Evolutionary conservation across 37 sponge, comb jelly and placozoan genomes (phyloP), one percentile per base, ranked within the genome.

Genomic region (Spongia lamella): DNA sequence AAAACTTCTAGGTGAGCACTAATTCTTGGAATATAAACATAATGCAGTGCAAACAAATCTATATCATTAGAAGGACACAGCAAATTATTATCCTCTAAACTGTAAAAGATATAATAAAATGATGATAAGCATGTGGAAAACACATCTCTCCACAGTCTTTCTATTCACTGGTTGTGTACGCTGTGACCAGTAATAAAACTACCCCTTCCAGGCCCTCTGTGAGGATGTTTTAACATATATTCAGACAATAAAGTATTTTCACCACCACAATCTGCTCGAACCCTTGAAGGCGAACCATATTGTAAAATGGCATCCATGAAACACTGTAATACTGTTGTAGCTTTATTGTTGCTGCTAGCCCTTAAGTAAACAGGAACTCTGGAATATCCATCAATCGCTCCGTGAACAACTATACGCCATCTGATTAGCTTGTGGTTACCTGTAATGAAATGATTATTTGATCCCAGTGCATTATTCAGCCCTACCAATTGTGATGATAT

Each of bases 81-180:
- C 20, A 51, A 16, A n/a, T 53, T 15, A 14, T 13, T 33, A n/a
- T 68, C 70, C 47, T 68, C 70, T 51, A 68, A 49, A 17, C 21
- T 15, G 20, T 33, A 17, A 53, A 68, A 68, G 21, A 68, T 13
- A 17, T 35, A 49, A 14, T 51, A 13, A 53, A 29, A 68, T 16
- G 14, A 31, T 15, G 20, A 17, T 14, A 33, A 17, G 43, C 24
- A 22, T 49, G 14, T 53, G 13, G 16, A 17, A 15, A 19, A 31
- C 19, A 68, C 43, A n/a, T 68, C 70, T 19, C 39, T 49, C 70
- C 70, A 68, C 13, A 68, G 70, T 17, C 70, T 22, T 49, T 68
- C 70, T 13, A 68, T 68, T 33, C 70, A 14, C 47, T 68, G 70
- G 51, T 68, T 68, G 70, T 68, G 70, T 68, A 68, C 70, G 20